Evolutionary conservation across 2,888 invertebrate species (phyloP).

Genomic region (Cataglyphis cursor): DNA sequence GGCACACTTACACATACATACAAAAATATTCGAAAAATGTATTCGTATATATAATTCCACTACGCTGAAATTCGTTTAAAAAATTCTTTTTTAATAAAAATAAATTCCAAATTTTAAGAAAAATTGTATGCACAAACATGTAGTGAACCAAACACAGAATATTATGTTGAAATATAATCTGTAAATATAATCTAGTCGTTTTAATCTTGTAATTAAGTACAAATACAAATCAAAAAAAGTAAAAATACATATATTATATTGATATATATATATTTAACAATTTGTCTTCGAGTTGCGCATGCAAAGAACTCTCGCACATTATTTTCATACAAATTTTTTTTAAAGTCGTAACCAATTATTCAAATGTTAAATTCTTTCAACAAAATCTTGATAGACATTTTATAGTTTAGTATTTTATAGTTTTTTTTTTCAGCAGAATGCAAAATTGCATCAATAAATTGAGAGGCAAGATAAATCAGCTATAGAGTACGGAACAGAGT

Average conservation of each 20-base stretch:
- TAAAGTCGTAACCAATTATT: not conserved
- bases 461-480: conserved; percentile 8
- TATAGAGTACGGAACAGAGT: not conserved
- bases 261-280: not conserved
- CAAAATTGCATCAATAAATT: not conserved
- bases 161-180: not conserved
- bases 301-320: conserved; percentile 9
- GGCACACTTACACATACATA: conserved; percentile 6
- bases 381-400: not conserved
- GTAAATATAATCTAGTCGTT: not conserved
- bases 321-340: not conserved
- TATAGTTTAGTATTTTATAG: too few relatives aligned
- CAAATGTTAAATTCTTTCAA: not conserved
- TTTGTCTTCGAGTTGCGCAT: conserved; percentile 19
- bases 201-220: not conserved
- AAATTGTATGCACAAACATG: not conserved
- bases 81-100: not conserved
- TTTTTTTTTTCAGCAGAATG: not conserved
- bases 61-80: not conserved
- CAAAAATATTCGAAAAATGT: conserved; percentile 5
- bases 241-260: not conserved
- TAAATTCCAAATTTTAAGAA: not conserved
- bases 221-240: not conserved
- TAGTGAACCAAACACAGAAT: not conserved
- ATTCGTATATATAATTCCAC: conserved; percentile 11